Conservation (phyloP, 2,113 vertebrate genomes). For the Gymnogyps californianus region DNA sequence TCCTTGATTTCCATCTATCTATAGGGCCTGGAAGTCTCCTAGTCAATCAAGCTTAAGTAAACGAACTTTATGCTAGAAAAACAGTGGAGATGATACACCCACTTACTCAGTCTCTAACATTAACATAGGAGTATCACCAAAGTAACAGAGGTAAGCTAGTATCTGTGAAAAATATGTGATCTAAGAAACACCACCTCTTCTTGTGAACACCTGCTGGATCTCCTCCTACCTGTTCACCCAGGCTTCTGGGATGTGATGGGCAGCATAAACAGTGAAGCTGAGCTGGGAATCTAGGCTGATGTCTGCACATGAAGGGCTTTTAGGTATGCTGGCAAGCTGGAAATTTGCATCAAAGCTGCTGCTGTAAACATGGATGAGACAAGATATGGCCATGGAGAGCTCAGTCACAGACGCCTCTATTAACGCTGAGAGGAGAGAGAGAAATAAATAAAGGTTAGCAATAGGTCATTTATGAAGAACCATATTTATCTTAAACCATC, state of each 20-base stretch:
- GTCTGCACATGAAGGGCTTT: not conserved
- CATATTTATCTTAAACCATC: constrained; percentile 39
- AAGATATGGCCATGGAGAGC: constrained; percentile 50
- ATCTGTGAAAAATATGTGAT: not conserved
- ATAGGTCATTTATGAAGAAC: not conserved
- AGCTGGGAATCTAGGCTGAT: constrained; percentile 33
- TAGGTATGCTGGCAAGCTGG: not conserved
- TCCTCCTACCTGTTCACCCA: constrained; percentile 65
- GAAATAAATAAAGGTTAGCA: constrained; percentile 32
- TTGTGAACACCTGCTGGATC: not conserved
- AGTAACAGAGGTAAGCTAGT: not conserved
- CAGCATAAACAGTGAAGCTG: constrained; percentile 68
- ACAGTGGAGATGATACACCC: not conserved
- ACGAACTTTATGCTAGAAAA: not conserved
- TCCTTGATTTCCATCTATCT: not conserved
- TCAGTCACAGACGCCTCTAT: constrained; percentile 28
- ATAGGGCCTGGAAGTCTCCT: not conserved
- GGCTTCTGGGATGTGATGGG: constrained; percentile 68
- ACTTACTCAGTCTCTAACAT: not conserved
- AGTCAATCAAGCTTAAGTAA: not conserved
- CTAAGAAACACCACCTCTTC: not conserved
- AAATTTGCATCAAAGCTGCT: constrained; percentile 67
- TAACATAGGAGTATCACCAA: not conserved
- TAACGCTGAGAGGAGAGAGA: not conserved
- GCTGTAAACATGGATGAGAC: constrained; percentile 56